phyloP scores from a whole-genome alignment of 2,888 invertebrate species.

The Dolichopus griseipennis region DNA sequence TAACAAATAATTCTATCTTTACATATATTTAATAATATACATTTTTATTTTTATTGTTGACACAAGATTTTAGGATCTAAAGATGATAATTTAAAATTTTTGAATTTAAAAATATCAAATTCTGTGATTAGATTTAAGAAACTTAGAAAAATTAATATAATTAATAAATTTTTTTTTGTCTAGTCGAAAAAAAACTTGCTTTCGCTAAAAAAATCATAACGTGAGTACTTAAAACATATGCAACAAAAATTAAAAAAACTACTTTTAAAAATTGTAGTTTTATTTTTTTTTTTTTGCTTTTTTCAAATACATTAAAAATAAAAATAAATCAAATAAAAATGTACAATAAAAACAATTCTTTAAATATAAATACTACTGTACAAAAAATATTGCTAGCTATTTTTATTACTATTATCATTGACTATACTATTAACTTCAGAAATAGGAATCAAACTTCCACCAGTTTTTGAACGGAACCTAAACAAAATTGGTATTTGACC shows the following conservation, averaged over 20 bases:
- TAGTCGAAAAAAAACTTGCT: neutral
- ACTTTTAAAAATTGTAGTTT: neutral
- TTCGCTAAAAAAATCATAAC: neutral
- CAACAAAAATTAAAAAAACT: neutral
- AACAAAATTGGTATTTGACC: slow-evolving; percentile 75
- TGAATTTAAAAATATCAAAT: neutral
- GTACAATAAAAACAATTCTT: neutral
- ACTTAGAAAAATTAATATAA: neutral
- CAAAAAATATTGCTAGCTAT: neutral
- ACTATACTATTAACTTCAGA: neutral
- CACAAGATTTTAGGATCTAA: too few relatives aligned
- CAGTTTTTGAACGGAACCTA: slow-evolving; percentile 55
- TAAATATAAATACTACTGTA: neutral
- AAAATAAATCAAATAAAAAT: neutral
- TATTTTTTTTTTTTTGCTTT: neutral
- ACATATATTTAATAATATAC: too few relatives aligned
- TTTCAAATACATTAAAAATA: neutral
- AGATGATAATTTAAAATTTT: too few relatives aligned
- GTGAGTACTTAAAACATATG: neutral
- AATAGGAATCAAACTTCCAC: slow-evolving; percentile 21
- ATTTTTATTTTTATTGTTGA: too few relatives aligned
- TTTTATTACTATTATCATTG: neutral
- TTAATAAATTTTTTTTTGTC: neutral
- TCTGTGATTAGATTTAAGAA: slow-evolving; percentile 3
- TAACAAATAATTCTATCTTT: too few relatives aligned